Conservation (phyloP, 2,797 vertebrate species). For the Spinus pinus region DNA sequence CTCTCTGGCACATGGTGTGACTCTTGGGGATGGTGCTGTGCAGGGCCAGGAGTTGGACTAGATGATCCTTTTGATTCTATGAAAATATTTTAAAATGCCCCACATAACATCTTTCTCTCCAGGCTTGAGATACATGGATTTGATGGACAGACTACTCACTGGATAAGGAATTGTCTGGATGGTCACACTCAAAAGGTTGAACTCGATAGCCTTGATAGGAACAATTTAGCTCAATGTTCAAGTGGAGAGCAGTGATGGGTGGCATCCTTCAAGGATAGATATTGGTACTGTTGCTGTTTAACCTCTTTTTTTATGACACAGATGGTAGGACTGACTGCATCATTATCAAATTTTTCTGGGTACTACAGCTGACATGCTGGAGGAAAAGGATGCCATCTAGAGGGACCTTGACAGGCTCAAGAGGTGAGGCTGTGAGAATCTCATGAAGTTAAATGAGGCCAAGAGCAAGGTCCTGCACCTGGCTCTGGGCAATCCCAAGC, state of each 20-base stretch:
- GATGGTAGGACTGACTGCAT: not conserved
- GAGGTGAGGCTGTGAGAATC: not conserved
- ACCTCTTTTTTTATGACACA: not conserved
- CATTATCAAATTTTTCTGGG: not conserved
- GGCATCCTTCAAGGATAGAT: not conserved
- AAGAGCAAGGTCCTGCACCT: not conserved
- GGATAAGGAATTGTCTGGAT: not conserved
- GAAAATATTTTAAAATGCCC: not conserved
- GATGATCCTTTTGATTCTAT: no score
- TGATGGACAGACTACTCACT: not conserved
- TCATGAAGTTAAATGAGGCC: not conserved
- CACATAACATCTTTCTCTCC: no score
- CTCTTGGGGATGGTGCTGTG: not conserved
- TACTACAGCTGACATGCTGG: no score
- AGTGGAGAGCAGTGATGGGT: accelerated
- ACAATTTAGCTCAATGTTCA: not conserved
- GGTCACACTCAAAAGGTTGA: not conserved
- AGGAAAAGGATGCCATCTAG: not conserved
- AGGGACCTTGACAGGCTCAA: not conserved
- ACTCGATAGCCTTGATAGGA: not conserved
- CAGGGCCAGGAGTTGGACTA: not conserved
- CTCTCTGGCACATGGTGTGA: no score
- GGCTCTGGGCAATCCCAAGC: not conserved
- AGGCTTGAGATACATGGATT: no score
- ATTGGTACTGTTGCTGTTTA: not conserved